These are phyloP conservation scores for Ahaetulla prasina DNA, from an alignment of 2,113 vertebrate genomes.

Conservation along the genomic window DNA sequence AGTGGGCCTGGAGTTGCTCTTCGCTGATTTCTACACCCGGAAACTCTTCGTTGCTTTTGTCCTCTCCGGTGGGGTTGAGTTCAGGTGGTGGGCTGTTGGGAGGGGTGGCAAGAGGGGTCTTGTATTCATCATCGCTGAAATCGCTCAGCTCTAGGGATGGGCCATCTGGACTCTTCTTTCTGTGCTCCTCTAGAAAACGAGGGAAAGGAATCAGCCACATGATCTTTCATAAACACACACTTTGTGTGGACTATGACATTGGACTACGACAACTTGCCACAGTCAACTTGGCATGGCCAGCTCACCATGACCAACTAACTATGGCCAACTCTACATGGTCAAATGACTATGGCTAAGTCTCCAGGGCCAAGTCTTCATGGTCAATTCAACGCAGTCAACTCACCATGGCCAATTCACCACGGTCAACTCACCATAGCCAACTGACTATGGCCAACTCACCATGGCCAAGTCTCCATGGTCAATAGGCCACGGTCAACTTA, in stretches of 20 bases:
- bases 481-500: no score
- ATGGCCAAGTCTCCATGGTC: background rate
- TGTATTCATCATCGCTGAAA: slow-evolving; percentile 92
- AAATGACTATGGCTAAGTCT: no score
- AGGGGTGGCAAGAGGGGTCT: slow-evolving; percentile 92
- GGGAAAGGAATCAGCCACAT: background rate
- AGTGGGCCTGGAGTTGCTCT: slow-evolving; percentile 70
- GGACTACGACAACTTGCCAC: background rate
- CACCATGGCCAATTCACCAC: accelerated
- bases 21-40: slow-evolving; percentile 67
- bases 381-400: no score
- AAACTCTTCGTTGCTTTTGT: slow-evolving; percentile 54
- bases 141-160: slow-evolving; percentile 76
- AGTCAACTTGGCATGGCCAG: background rate
- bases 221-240: background rate
- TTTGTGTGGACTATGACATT: no score
- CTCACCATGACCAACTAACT: accelerated
- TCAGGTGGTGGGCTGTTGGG: slow-evolving; percentile 84
- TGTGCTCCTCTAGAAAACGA: slow-evolving; percentile 65
- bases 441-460: background rate
- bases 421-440: no score
- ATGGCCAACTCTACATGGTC: no score
- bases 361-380: background rate
- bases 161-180: slow-evolving; percentile 64
- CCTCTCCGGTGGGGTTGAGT: slow-evolving; percentile 19